These are phyloP conservation scores for Myotis vivesi DNA, from an alignment of 2,797 vertebrate genomes.

Conservation along the genomic window DNA sequence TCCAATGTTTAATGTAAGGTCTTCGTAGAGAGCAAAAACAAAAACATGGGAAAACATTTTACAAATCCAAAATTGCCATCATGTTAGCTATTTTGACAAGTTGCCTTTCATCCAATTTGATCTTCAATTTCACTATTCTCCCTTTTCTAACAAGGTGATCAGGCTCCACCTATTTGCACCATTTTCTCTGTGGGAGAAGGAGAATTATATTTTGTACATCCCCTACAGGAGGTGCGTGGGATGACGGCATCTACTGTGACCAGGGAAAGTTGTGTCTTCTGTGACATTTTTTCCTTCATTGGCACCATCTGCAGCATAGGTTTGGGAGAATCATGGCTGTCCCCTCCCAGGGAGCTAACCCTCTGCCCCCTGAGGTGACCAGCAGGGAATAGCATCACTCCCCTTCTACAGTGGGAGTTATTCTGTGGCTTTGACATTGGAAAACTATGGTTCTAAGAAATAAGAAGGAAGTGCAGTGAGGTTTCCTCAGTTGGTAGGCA, in stretches of 20 bases:
- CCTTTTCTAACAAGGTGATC: neutral
- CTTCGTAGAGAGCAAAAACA: neutral
- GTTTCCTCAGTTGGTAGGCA: neutral
- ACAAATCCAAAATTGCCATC: neutral
- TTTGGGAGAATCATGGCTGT: neutral
- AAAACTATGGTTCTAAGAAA: neutral
- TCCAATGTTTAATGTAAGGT: neutral
- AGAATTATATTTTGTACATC: neutral
- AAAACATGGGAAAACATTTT: neutral
- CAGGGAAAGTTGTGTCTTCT: neutral
- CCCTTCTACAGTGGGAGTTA: rapidly evolving
- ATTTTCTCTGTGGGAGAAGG: neutral
- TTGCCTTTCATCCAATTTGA: neutral
- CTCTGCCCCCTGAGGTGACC: neutral
- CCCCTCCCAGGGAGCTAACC: neutral
- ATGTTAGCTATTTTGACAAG: neutral
- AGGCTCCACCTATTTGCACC: neutral
- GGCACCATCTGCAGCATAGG: neutral
- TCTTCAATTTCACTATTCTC: neutral
- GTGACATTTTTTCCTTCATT: neutral
- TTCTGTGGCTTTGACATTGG: neutral
- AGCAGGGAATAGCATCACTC: neutral
- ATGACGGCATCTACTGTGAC: neutral
- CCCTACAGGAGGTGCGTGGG: neutral
- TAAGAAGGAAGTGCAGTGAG: neutral